Evolutionary conservation across 1,140 invertebrate species (phyloP).

Genomic region (Camponotus floridanus): DNA sequence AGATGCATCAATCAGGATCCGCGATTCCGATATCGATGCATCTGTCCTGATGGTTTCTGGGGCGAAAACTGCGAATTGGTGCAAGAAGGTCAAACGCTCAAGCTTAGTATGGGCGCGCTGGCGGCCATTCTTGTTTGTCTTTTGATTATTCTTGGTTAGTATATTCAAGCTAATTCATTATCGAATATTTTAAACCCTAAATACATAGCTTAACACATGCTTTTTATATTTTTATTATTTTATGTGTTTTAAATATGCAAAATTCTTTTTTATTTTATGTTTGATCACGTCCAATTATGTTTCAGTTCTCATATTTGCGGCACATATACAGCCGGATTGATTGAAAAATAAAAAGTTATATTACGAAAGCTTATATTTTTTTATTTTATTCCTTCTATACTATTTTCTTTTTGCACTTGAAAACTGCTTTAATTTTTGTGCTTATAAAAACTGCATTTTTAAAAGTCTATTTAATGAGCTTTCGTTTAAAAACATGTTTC

Average conservation of each 20-base stretch:
- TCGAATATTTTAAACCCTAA: not conserved
- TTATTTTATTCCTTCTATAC: conserved; percentile 14
- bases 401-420: not conserved
- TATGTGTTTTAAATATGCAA: not conserved
- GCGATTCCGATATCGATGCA: conserved; percentile 92
- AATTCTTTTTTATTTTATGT: conserved; percentile 38
- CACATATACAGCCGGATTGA: not conserved
- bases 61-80: conserved; percentile 97
- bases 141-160: conserved; percentile 97
- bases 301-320: conserved; percentile 47
- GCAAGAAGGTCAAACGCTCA: conserved; percentile 96
- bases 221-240: not conserved
- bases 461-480: conserved; percentile 1
- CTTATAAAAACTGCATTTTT: not conserved
- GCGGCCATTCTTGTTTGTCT: conserved; percentile 97
- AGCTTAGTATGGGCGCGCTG: conserved; percentile 96
- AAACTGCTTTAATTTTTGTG: conserved; percentile 15
- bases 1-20: conserved; percentile 96
- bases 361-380: conserved; percentile 31
- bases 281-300: conserved; percentile 45
- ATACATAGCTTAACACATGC: conserved; percentile 23
- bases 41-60: conserved; percentile 96
- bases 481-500: conserved; percentile 11
- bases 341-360: conserved; percentile 38
- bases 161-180: not conserved